Evolutionary conservation across 2,888 invertebrate genomes (phyloP), one percentile per base, ranked within the genome.

Genomic region (Acleris laterana): DNA sequence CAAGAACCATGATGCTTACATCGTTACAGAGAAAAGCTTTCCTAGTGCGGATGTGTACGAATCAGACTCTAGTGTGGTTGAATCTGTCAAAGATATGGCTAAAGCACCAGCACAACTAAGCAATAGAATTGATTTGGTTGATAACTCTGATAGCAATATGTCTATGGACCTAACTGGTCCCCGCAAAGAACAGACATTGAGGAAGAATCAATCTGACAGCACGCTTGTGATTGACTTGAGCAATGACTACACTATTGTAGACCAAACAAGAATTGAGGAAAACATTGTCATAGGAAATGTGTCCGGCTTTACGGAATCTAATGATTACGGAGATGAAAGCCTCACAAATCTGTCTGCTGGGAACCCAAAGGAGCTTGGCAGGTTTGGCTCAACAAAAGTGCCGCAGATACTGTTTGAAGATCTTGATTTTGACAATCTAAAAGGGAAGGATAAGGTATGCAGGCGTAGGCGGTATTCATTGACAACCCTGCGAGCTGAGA

Each of bases 21-120:
- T 70, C 79, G 93, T 81, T 69, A 87, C 79, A 70, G 90, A 81
- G 76, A 93, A 78, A 80, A 88, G 84, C 72, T 72, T 93, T 38
- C 90, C 89, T 0, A 85, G 80, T 70, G 74, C 88, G 52, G 94
- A 94, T 84, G 91, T 94, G 6, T 94, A 94, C 69, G 93, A 93
- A 78, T 94, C 94, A 50, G 94, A 94, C 73, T 94, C 94, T 4
- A 89, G 83, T 70, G 80, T 84, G 62, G 82, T 87, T 16, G 88
- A 85, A 72, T 77, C 74, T 62, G 65, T 72, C 22, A 80, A 79
- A 75, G 77, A 80, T 64, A 67, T 71, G 55, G 9, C 32, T 2
- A 63, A 52, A 49, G 11, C 13, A 22, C 46, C 57, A 11, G 17
- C 22, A 48, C 60, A 51, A 56, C 68, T 22, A 60, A 56, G 62